Base-by-base conservation (phyloP, 1,140 invertebrate species). In the Radopholus similis region DNA sequence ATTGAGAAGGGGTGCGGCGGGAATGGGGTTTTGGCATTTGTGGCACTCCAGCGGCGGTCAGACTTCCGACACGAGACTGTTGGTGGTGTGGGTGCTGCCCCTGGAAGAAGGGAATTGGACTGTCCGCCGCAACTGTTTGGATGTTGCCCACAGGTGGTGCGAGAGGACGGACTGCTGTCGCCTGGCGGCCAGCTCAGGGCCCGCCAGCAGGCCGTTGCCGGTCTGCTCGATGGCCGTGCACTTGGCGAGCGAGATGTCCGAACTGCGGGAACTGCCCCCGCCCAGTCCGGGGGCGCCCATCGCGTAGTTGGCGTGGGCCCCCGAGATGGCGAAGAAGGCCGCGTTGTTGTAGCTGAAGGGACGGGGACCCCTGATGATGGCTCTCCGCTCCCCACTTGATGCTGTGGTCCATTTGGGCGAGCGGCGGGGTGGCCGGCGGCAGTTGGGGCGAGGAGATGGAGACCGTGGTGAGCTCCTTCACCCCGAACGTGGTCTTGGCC, bases 321-420 rank as follows among this genome's bases (percentile, higher is more conserved):
- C 69, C 21, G 76, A 64, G 18, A 71, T 71, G 8, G 76, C 76
- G 55, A 78, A 80, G 56, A 68, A 78, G n/a, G 77, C 78, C 6
- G 77, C 77, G 38, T 78, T 78, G 56, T 78, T 78, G 58, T 78
- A 78, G 40, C 76, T 77, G 57, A 49, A 77, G 23, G 26, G 30
- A 2, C 28, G 35, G 4, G 15, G 15, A 13, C 9, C n/a, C 13
- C n/a, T 18, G 4, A n/a, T 60, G 11, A 51, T 47, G 21, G 21
- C 37, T 26, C 0, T 37, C 15, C 26, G 13, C 28, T 4, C n/a
- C 44, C 30, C 58, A 75, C 73, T 69, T 76, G 54, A 77, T 78
- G 28, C 68, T 78, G 59, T 77, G 75, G 49, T 77, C 75, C 23
- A 77, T 37, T 37, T 76, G 64, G n/a, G 64, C 72, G 32, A 62